Base-by-base conservation (phyloP, 2,888 invertebrate genomes). In the Choristoneura rosaceana region DNA sequence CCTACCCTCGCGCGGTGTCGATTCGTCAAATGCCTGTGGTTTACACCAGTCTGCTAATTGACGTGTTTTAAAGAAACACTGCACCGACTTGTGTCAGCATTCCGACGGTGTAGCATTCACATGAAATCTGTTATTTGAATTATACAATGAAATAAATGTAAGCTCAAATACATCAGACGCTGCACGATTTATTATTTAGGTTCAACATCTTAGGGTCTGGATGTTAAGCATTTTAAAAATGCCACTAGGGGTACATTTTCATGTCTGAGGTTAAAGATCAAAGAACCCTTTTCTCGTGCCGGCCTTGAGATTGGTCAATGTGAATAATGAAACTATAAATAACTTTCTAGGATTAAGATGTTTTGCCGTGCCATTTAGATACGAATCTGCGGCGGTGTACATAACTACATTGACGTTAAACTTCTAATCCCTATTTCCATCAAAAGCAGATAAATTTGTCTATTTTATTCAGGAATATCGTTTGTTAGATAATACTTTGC, bases 31-130 rank as follows among this genome's bases (percentile, higher is more conserved):
- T 89, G 89, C 89, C 86, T 89, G 90, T 80, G 90, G 88, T 88
- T 88, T 84, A 86, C 86, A 86, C 85, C 80, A 86, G 88, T 83
- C 87, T 86, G 85, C 87, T 92, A 92, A 92, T 90, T 92, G 89
- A 89, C 89, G 88, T 87, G 88, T 90, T 90, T 88, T 87, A 87
- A 86, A 88, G 87, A 87, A 88, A 87, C 86, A 85, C 82, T 84
- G 85, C 78, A 84, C 85, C 55, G 87, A 83, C 85, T 84, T 84
- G 77, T 86, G 85, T 88, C 84, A 84, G 82, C 79, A 80, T 81
- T 79, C 78, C 75, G 74, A 78, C 77, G 79, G 80, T 84, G 85
- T 84, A 83, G 83, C 83, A 14, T 55, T 17, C 34, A 25, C 33
- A 15, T 38, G 14, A 38, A 4, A 14, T 55, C 43, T 12, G 25